phyloP scores from a whole-genome alignment of 2,888 invertebrate species.

The Byasa hedistus region DNA sequence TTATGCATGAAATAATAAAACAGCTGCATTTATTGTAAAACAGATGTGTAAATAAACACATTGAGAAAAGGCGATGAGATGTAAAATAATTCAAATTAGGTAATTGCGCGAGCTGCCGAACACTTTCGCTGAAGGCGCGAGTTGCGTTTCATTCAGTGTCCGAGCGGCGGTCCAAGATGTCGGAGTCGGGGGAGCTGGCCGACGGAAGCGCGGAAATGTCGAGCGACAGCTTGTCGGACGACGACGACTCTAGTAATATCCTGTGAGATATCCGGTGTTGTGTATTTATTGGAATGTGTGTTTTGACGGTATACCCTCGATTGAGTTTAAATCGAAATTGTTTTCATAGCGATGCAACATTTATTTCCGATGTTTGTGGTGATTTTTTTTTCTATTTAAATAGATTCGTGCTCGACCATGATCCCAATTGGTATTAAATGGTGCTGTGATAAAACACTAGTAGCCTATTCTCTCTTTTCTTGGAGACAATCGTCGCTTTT shows the following conservation, averaged over 20 bases:
- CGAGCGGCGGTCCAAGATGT: conserved; percentile 42
- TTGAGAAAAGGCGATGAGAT: conserved; percentile 22
- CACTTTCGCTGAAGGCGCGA: conserved; percentile 48
- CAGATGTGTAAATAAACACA: conserved; percentile 24
- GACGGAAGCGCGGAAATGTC: conserved; percentile 50
- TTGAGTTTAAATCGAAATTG: too few species aligned
- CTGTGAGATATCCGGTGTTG: conserved; percentile 23
- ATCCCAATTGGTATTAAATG: too few species aligned
- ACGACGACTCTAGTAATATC: conserved; percentile 33
- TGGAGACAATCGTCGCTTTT: too few species aligned
- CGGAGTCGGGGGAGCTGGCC: conserved; percentile 45
- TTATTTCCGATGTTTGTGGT: too few species aligned
- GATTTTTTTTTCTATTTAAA: too few species aligned
- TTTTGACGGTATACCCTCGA: not conserved
- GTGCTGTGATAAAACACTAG: too few species aligned
- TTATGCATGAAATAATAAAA: too few species aligned
- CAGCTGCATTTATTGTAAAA: too few species aligned
- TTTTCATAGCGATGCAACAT: too few species aligned
- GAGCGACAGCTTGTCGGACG: conserved; percentile 61
- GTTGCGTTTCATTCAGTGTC: conserved; percentile 44
- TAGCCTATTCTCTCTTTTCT: too few species aligned
- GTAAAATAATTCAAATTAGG: conserved; percentile 27
- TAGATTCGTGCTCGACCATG: too few species aligned
- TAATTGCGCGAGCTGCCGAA: conserved; percentile 27
- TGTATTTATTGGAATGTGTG: not conserved